Evolutionary conservation across 2,113 vertebrate genomes (phyloP), one percentile per base, ranked within the genome.

Genomic region (Semnornis frantzii): DNA sequence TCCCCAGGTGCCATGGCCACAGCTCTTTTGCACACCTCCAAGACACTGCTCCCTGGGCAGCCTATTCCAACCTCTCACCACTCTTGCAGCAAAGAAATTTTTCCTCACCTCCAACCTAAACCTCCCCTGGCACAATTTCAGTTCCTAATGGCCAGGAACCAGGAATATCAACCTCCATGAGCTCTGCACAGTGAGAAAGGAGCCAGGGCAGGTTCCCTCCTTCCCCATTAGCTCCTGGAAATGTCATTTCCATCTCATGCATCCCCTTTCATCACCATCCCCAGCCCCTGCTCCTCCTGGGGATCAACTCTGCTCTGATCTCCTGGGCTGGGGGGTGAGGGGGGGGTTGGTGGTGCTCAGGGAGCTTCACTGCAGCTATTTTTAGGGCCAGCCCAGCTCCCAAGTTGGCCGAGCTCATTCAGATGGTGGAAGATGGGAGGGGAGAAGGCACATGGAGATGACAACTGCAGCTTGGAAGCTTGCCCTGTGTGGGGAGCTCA

Each of bases 181-280:
- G 42, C 27, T 63, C 62, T 3, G 58, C 44, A 3, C 0, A 1
- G 62, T 0, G 0, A 15, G 18, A 79, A 60, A 60, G 15, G 23
- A 28, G 12, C 1, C 50, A 3, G 69, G 58, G 48, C 17, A 4
- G 17, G 50, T 5, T 27, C 46, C 10, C 24, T n/a, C 42, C 48
- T 64, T 63, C 42, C 42, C 27, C 0, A 0, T 12, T 1, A 83
- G 5, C 52, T 33, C 17, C n/a, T n/a, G 52, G 10, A 72, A 64
- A 69, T 24, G n/a, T 6, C 1, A 0, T 30, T 59, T 37, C 62
- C 62, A 25, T 4, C 58, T 54, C 81, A 3, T 3, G 1, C 46
- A 46, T 24, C 62, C 17, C 42, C 1, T 8, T 33, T 15, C 19
- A 4, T 18, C 6, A 7, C 59, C 6, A 0, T 9, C 20, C 58